phyloP scores from a whole-genome alignment of 2,113 vertebrate genomes.

The Camarhynchus parvulus region DNA sequence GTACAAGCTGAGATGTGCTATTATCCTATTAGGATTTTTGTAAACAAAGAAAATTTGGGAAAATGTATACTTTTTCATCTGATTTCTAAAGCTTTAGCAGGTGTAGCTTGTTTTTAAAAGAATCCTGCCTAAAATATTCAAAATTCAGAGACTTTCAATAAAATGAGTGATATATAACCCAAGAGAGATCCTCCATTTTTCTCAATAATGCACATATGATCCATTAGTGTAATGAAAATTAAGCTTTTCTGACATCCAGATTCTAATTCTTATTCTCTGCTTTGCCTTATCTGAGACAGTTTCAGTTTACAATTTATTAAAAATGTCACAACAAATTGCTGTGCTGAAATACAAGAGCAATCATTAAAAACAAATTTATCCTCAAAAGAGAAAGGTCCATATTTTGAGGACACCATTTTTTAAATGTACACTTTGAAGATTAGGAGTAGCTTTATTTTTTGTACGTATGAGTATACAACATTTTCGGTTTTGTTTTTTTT shows the following conservation, averaged over 20 bases:
- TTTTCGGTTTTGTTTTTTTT: background rate
- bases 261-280: background rate
- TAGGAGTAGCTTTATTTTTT: background rate
- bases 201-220: background rate
- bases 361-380: slow-evolving; percentile 21
- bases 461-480: background rate
- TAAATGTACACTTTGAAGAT: slow-evolving; percentile 6
- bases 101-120: background rate
- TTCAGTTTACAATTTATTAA: background rate
- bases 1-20: accelerated
- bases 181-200: background rate
- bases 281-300: background rate
- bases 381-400: background rate
- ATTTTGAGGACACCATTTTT: background rate
- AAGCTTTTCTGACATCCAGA: background rate
- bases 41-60: background rate
- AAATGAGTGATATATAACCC: background rate
- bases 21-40: background rate
- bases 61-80: background rate
- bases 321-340: background rate
- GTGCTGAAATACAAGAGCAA: background rate
- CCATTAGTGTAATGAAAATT: background rate
- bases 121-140: background rate
- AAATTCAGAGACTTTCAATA: background rate
- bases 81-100: background rate